Evolutionary conservation across 2,888 invertebrate species (phyloP).

Genomic region (Lasioglossum marginatum): DNA sequence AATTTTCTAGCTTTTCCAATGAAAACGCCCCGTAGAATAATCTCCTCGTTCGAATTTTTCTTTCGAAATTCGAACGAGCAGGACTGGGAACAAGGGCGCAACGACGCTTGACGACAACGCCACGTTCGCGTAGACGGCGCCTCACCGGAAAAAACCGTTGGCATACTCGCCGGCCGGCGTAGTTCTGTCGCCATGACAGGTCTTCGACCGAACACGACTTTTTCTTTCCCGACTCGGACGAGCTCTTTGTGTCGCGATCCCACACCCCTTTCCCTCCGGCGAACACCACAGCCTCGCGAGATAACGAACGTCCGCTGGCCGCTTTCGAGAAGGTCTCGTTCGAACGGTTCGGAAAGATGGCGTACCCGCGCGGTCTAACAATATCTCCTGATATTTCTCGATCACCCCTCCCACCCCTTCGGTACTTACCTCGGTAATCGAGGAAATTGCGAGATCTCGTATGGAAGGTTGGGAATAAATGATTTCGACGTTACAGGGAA

Average conservation of each 20-base stretch:
- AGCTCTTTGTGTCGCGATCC: background rate
- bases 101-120: constrained; percentile 41
- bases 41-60: no score
- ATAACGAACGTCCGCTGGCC: background rate
- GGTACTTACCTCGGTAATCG: background rate
- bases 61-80: background rate
- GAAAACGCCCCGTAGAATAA: background rate
- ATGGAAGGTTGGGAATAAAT: background rate
- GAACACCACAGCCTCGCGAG: background rate
- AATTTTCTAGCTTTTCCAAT: constrained; percentile 13
- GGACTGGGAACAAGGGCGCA: background rate
- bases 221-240: constrained; percentile 55
- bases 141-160: constrained; percentile 69
- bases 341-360: constrained; percentile 17
- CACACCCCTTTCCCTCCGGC: background rate
- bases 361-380: constrained; percentile 2
- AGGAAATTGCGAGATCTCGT: background rate
- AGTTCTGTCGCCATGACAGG: constrained; percentile 77
- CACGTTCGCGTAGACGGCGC: constrained; percentile 19
- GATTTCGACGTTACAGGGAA: background rate
- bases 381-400: background rate
- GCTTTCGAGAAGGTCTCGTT: background rate
- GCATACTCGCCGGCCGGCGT: constrained; percentile 67
- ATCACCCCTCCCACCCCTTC: background rate
- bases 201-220: constrained; percentile 66